Percentiles rank a stretch among this genome's conserved stretches.
These are phyloP conservation scores for Discoglossus pictus DNA, from an alignment of 2,797 vertebrate genomes.

Conservation along the genomic window DNA sequence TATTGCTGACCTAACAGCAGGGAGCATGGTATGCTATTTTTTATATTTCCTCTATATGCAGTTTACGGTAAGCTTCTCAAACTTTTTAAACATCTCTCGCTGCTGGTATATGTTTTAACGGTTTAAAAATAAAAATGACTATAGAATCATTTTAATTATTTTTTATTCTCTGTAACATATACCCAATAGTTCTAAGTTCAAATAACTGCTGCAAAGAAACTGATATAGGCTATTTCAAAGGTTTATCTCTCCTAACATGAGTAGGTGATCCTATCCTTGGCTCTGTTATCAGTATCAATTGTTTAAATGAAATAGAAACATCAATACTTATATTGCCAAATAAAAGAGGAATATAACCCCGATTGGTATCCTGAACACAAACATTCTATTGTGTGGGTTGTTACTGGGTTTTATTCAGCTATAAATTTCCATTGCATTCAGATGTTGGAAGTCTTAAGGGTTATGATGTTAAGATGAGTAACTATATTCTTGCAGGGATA, in stretches of 20 bases:
- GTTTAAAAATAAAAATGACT: too few relatives aligned
- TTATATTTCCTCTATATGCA: too few relatives aligned
- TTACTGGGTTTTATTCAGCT: constrained; percentile 33
- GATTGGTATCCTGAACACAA: constrained; percentile 25
- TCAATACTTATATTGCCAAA: constrained; percentile 43
- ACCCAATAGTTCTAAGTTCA: too few relatives aligned
- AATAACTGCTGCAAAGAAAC: neutral
- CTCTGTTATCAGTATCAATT: constrained; percentile 33
- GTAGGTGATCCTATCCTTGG: constrained; percentile 5
- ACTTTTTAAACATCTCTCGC: too few relatives aligned
- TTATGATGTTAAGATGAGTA: constrained; percentile 44
- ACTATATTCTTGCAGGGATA: constrained; percentile 20
- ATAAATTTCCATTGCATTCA: constrained; percentile 39
- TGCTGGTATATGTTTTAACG: too few relatives aligned
- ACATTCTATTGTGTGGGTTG: constrained; percentile 16
- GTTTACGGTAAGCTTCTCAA: too few relatives aligned
- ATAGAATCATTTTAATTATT: too few relatives aligned
- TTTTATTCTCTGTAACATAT: too few relatives aligned
- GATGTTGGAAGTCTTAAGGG: constrained; percentile 27
- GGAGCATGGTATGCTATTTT: too few relatives aligned
- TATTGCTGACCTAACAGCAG: too few relatives aligned
- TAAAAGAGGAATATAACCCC: constrained; percentile 35
- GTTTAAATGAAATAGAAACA: constrained; percentile 35
- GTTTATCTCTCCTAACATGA: neutral
- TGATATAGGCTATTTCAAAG: neutral